Evolutionary conservation across 2,888 invertebrate species (phyloP).

Genomic region (Eledona agricola): DNA sequence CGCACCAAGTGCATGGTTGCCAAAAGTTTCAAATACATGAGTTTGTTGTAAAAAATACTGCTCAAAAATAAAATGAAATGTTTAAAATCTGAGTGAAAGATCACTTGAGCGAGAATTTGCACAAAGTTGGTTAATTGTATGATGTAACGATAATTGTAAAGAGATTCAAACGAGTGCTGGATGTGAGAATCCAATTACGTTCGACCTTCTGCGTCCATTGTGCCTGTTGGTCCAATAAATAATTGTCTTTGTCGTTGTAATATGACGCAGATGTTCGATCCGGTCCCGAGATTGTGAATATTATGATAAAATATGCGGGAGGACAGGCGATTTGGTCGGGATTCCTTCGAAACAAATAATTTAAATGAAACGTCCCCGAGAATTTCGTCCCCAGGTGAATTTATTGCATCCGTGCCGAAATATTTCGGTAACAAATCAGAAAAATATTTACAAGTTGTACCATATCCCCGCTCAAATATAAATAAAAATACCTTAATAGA

Average conservation of each 20-base stretch:
- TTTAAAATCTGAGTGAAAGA: too few relatives aligned
- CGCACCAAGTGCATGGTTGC: too few relatives aligned
- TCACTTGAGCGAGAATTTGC: too few relatives aligned
- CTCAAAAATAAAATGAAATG: too few relatives aligned
- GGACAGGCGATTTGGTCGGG: conserved; percentile 29
- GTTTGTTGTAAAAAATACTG: too few relatives aligned
- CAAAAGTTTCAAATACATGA: too few relatives aligned
- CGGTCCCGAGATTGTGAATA: conserved; percentile 24
- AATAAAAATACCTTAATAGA: conserved; percentile 56
- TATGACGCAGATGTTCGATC: background rate
- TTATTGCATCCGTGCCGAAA: conserved; percentile 41
- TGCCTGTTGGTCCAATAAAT: too few relatives aligned
- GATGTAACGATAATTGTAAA: too few relatives aligned
- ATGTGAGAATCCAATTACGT: too few relatives aligned
- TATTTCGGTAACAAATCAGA: conserved; percentile 46
- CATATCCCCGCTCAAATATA: conserved; percentile 48
- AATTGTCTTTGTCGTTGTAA: background rate
- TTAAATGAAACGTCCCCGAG: conserved; percentile 45
- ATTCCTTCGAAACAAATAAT: conserved; percentile 45
- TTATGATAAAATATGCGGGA: conserved; percentile 47
- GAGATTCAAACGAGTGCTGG: too few relatives aligned
- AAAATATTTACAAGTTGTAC: conserved; percentile 46
- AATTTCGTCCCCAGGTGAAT: conserved; percentile 43
- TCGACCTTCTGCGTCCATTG: too few relatives aligned
- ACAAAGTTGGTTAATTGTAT: too few relatives aligned